Base-by-base conservation (phyloP, 2,888 invertebrate species). In the Campoplex nolae region DNA sequence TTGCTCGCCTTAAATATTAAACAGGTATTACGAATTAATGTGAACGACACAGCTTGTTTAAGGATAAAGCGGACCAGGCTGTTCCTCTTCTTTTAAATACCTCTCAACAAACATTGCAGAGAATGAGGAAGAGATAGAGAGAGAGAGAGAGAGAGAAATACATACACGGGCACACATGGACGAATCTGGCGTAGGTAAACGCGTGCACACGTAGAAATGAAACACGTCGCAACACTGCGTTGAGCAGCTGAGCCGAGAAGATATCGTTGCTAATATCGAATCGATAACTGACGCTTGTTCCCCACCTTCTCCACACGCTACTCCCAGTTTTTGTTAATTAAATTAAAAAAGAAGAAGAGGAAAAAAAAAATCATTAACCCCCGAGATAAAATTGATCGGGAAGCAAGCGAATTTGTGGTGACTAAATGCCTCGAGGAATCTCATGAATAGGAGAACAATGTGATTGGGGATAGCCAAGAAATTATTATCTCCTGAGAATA, bases 221-320 rank as follows among this genome's bases (percentile, higher is more conserved):
- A 70, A 84, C 68, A 84, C 68, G 68, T 84, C 82, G 78, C 62
- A 78, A 56, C 81, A 77, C 16, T 58, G 67, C 35, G 67, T 77
- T 54, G 82, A 85, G 86, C 86, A 86, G 83, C 68, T 84, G 84
- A 84, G 84, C 70, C 81, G 84, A 71, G 84, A 87, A 87, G 87
- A 87, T 87, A 87, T 87, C 87, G 84, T 84, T 87, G 87, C 87
- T 87, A 87, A 87, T 87, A 87, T 87, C 82, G 87, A 87, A 87
- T 87, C 87, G 87, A 87, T 87, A 87, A 87, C 84, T 77, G 77
- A 77, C 86, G 67, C 65, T n/a, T 9, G 42, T 54, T 11, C 28
- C 65, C 82, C 78, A 18, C 54, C 79, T 35, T 28, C 28, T n/a
- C 75, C 28, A 28, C 45, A 16, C 23, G n/a, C 16, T 75, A n/a